phyloP scores from a whole-genome alignment of 2,797 vertebrate species.

The Hafferia zeledoni region DNA sequence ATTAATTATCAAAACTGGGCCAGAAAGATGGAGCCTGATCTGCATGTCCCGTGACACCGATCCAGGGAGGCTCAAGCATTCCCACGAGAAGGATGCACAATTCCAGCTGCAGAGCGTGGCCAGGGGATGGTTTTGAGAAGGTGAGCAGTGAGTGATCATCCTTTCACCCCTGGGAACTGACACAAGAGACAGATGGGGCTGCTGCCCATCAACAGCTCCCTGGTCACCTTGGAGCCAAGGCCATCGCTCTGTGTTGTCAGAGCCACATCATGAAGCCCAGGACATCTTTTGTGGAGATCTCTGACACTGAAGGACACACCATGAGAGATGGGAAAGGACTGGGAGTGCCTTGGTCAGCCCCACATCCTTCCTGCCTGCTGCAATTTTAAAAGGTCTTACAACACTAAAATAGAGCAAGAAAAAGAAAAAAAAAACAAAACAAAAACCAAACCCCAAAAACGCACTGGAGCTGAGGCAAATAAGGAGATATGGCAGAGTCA shows the following conservation, averaged over 20 bases:
- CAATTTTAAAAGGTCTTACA: not conserved
- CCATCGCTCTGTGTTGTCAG: not conserved
- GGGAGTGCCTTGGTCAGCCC: not conserved
- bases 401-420: not conserved
- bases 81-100: rapidly evolving
- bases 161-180: not conserved
- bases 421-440: rapidly evolving
- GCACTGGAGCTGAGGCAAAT: not conserved
- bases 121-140: not conserved
- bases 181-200: not conserved
- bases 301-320: not conserved
- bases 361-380: not conserved
- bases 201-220: not conserved
- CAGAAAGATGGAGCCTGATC: not conserved
- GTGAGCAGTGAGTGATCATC: not conserved
- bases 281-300: not conserved
- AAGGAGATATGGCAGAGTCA: constrained; percentile 24
- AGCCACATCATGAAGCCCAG: not conserved
- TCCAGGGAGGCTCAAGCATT: not conserved
- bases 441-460: too few species aligned
- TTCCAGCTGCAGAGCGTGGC: rapidly evolving
- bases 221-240: constrained; percentile 9
- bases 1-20: constrained; percentile 48
- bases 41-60: rapidly evolving
- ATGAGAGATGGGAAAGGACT: not conserved